Conservation (phyloP, 2,888 invertebrate genomes). For the Rhingia rostrata region DNA sequence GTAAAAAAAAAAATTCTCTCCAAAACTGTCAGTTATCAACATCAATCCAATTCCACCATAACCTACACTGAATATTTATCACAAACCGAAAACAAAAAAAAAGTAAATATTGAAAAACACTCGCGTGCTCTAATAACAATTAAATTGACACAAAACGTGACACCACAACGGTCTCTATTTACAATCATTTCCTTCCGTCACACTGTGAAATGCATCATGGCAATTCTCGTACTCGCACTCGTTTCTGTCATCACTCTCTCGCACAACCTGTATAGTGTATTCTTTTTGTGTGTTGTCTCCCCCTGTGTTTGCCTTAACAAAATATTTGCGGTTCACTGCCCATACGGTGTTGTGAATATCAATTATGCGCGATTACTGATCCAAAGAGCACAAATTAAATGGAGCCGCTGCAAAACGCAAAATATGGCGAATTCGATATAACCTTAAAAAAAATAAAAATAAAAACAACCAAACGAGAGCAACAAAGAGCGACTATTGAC, state of each 20-base stretch:
- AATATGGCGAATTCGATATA: slow-evolving; percentile 3
- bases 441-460: too few relatives aligned
- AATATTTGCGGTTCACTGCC: slow-evolving; percentile 71
- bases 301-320: slow-evolving; percentile 51
- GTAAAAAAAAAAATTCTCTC: not conserved
- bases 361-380: slow-evolving; percentile 68
- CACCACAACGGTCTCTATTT: slow-evolving; percentile 58
- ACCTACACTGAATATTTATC: slow-evolving; percentile 14
- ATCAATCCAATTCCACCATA: slow-evolving; percentile 14
- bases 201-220: slow-evolving; percentile 64
- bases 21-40: slow-evolving; percentile 3
- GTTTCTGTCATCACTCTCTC: slow-evolving; percentile 43
- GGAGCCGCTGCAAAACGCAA: slow-evolving; percentile 18
- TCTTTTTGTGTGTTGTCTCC: slow-evolving; percentile 14
- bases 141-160: slow-evolving; percentile 59
- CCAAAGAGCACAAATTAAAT: slow-evolving; percentile 48
- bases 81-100: not conserved
- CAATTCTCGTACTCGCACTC: slow-evolving; percentile 29
- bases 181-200: slow-evolving; percentile 68
- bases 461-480: not conserved
- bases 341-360: slow-evolving; percentile 66
- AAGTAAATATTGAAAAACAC: slow-evolving; percentile 4
- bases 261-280: slow-evolving; percentile 45
- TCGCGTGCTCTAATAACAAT: slow-evolving; percentile 36
- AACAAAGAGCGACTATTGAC: slow-evolving; percentile 14